Percentiles rank a stretch among this genome's conserved stretches.
phyloP scores from a whole-genome alignment of 64 coral and sea anemone species.

The Porites australiensis region DNA sequence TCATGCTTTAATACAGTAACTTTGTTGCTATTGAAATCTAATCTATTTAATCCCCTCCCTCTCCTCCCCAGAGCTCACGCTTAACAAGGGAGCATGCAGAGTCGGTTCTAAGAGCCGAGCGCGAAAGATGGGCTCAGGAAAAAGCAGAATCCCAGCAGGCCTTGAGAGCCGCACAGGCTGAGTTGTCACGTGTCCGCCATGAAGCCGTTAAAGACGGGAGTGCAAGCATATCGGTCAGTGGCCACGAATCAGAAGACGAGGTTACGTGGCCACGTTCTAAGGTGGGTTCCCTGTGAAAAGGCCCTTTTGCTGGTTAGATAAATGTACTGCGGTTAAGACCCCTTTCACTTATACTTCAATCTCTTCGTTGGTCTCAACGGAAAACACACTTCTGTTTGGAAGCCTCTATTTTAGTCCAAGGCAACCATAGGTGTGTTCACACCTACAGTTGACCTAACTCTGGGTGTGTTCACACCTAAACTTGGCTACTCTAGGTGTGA shows the following conservation, averaged over 20 bases:
- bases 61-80: constrained; percentile 56
- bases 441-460: too few species aligned
- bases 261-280: constrained; percentile 84
- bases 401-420: too few species aligned
- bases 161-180: constrained; percentile 57
- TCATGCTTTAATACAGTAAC: too few species aligned
- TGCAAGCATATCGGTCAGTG: constrained; percentile 8
- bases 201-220: constrained; percentile 40
- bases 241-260: constrained; percentile 52
- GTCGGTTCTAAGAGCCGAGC: constrained; percentile 73
- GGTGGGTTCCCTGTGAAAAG: constrained; percentile 24
- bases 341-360: too few species aligned
- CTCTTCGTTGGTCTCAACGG: too few species aligned
- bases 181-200: constrained; percentile 67
- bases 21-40: background rate
- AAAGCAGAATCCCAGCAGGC: constrained; percentile 71
- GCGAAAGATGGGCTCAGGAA: constrained; percentile 75
- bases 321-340: too few species aligned
- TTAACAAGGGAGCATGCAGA: constrained; percentile 82
- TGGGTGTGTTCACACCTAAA: too few species aligned
- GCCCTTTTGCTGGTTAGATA: too few species aligned
- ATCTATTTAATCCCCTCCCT: background rate
- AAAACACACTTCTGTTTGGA: too few species aligned
- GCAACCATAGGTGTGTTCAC: too few species aligned
- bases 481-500: too few species aligned